Percentiles rank a stretch among this genome's conserved stretches.
These are phyloP conservation scores for Poeciliopsis occidentalis DNA, from an alignment of 2,113 vertebrate species.

Conservation along the genomic window DNA sequence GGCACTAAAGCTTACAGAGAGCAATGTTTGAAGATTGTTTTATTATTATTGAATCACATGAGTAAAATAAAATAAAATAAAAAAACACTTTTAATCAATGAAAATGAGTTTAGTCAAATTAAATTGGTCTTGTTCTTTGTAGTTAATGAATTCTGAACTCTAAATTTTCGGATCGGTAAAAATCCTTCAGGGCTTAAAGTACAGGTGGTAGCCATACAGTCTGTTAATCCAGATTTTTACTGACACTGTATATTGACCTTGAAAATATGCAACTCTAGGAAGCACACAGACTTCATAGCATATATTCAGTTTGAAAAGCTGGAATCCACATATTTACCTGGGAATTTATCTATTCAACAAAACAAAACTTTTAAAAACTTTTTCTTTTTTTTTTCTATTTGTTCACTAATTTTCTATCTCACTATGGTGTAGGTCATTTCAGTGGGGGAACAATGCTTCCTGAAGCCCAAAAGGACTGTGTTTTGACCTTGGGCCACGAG, in stretches of 20 bases:
- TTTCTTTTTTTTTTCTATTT: background rate
- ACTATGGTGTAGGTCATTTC: background rate
- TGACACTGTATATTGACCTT: background rate
- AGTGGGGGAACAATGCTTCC: background rate
- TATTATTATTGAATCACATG: no score
- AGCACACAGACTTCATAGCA: no score
- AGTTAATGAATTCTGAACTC: background rate
- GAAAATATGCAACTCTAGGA: background rate
- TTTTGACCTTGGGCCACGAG: slow-evolving; percentile 54
- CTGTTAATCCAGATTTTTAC: background rate
- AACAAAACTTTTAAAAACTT: background rate
- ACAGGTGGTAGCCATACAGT: background rate
- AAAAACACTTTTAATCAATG: no score
- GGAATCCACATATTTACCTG: background rate
- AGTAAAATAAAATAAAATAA: no score
- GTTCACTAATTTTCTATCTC: background rate
- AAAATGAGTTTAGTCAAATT: no score
- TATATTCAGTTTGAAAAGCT: background rate
- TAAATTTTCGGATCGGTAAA: background rate
- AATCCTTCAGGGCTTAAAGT: background rate
- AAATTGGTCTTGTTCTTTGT: no score
- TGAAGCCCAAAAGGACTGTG: slow-evolving; percentile 8
- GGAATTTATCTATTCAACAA: background rate
- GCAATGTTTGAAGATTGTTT: no score
- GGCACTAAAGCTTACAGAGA: no score